These are phyloP conservation scores for Apostichopus californicus DNA, from an alignment of 35 echinoderm and acorn worm species.

Conservation along the genomic window DNA sequence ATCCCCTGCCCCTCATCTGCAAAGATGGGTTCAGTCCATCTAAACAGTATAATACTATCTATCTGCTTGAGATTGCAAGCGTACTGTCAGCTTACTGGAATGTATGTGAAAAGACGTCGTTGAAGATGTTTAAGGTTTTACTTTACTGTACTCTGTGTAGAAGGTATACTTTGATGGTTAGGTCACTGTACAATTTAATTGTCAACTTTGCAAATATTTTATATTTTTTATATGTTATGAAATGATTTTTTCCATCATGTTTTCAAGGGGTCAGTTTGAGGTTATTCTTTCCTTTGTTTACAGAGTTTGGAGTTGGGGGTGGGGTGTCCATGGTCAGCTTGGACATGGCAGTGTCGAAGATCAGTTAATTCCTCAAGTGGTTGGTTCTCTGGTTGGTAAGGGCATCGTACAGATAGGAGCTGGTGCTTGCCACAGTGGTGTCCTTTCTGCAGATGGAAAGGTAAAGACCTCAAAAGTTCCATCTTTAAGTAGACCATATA, in stretches of 20 bases:
- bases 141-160: too few relatives aligned
- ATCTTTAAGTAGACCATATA: too few relatives aligned
- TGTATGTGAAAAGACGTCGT: too few relatives aligned
- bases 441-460: conserved; percentile 74
- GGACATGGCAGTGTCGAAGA: conserved; percentile 80
- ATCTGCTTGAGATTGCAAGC: too few relatives aligned
- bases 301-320: conserved; percentile 94
- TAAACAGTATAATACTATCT: too few relatives aligned
- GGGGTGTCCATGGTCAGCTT: conserved; percentile 97
- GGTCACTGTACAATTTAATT: background rate
- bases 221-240: background rate
- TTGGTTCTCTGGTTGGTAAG: conserved; percentile 51
- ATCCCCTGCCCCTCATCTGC: too few relatives aligned
- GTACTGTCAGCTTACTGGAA: too few relatives aligned
- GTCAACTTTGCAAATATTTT: background rate
- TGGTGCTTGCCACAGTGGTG: conserved; percentile 85
- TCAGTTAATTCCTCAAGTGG: conserved; percentile 63
- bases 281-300: background rate
- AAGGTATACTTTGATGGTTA: too few relatives aligned
- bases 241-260: too few relatives aligned
- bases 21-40: too few relatives aligned
- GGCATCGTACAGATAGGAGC: conserved; percentile 66
- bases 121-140: too few relatives aligned
- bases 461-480: background rate
- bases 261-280: background rate